These are phyloP conservation scores for Catocala sponsa DNA, from an alignment of 2,888 invertebrate species.

Conservation along the genomic window DNA sequence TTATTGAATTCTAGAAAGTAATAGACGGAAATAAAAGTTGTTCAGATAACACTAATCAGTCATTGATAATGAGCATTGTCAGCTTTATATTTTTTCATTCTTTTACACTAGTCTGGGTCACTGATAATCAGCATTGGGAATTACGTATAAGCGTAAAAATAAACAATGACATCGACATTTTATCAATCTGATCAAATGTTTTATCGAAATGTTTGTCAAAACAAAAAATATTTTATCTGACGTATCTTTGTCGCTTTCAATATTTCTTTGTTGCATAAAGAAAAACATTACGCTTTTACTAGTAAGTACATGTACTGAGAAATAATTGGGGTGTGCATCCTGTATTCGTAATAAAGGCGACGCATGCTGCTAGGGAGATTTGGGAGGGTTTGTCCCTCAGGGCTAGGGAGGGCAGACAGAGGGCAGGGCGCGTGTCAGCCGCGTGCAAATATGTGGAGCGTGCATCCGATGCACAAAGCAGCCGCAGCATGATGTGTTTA, in stretches of 20 bases:
- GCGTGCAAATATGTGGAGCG: conserved; percentile 64
- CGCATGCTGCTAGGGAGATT: conserved; percentile 45
- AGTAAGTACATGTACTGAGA: conserved; percentile 37
- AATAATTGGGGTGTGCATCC: conserved; percentile 49
- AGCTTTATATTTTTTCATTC: background rate
- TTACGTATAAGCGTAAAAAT: background rate
- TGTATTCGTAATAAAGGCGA: conserved; percentile 62
- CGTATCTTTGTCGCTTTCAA: background rate
- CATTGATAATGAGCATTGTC: conserved; percentile 5
- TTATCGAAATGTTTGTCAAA: background rate
- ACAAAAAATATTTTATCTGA: background rate
- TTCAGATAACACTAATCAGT: conserved; percentile 13
- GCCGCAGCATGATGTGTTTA: conserved; percentile 68
- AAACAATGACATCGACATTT: background rate
- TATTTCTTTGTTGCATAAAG: background rate
- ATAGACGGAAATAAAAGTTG: background rate
- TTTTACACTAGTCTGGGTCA: background rate
- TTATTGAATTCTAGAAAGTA: no score
- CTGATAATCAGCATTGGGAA: no score
- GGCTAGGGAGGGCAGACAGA: conserved; percentile 17
- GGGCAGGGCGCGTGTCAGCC: conserved; percentile 56
- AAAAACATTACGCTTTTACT: conserved; percentile 3
- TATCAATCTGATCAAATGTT: background rate
- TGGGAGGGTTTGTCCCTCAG: conserved; percentile 43
- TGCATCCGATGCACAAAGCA: conserved; percentile 57